These are phyloP conservation scores for Loriculus beryllinus DNA, from an alignment of 2,797 vertebrate species.

Conservation along the genomic window DNA sequence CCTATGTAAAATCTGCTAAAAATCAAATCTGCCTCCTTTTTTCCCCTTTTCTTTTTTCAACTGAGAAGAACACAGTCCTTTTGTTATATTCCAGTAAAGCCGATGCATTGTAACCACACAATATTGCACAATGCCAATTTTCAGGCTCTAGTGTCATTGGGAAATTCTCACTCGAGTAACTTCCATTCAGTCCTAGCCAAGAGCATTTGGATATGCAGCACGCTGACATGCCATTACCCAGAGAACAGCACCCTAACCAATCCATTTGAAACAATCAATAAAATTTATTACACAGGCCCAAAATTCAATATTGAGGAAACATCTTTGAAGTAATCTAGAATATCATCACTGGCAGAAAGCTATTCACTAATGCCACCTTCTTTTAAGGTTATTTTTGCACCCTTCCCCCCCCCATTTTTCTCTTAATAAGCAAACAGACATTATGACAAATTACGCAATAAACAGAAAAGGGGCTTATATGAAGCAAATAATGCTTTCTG, in stretches of 20 bases:
- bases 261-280: neutral
- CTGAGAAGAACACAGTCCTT: slow-evolving; percentile 6
- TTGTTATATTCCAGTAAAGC: slow-evolving; percentile 68
- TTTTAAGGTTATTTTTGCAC: neutral
- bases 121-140: slow-evolving; percentile 16
- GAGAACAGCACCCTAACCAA: slow-evolving; percentile 8
- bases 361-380: neutral
- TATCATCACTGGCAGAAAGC: neutral
- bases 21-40: neutral
- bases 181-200: slow-evolving; percentile 64
- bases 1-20: neutral
- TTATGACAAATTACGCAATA: neutral
- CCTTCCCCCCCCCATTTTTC: neutral
- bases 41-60: neutral
- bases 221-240: neutral
- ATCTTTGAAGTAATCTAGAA: neutral
- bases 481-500: neutral
- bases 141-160: slow-evolving; percentile 38
- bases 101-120: slow-evolving; percentile 3
- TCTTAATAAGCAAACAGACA: neutral
- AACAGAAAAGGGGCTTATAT: neutral
- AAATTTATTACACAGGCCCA: neutral
- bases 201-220: slow-evolving; percentile 4
- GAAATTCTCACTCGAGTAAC: slow-evolving; percentile 60
- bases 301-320: neutral